Evolutionary conservation across 2,888 invertebrate species (phyloP).

Genomic region (Lepidonotus clava): DNA sequence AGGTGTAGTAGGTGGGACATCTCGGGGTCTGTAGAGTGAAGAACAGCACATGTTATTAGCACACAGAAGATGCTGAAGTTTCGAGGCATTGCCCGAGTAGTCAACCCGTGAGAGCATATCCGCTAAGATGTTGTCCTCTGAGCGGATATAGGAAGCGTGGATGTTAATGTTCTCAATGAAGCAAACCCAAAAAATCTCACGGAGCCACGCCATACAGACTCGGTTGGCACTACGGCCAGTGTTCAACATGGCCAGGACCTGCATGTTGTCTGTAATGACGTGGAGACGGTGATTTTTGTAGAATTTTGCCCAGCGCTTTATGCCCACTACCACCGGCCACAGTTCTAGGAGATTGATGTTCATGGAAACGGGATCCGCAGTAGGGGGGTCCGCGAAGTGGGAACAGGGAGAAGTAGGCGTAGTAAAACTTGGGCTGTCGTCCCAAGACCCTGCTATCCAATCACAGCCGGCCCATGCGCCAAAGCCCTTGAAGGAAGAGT

Average conservation of each 20-base stretch:
- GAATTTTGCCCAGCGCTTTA: background rate
- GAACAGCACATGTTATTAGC: too few relatives aligned
- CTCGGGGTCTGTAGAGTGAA: too few relatives aligned
- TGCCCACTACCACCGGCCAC: background rate
- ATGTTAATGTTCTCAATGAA: background rate
- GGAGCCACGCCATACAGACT: background rate
- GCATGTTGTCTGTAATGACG: slow-evolving; percentile 3
- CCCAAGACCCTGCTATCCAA: background rate
- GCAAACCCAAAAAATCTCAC: background rate
- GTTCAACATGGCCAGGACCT: background rate
- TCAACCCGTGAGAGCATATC: background rate
- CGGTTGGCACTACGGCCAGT: background rate
- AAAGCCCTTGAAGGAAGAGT: background rate
- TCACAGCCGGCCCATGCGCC: background rate
- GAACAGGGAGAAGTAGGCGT: too few relatives aligned
- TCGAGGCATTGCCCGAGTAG: background rate
- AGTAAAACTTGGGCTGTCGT: too few relatives aligned
- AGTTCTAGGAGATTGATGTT: background rate
- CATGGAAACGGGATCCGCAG: background rate
- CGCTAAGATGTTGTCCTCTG: background rate
- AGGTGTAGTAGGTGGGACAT: too few relatives aligned
- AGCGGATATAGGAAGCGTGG: background rate
- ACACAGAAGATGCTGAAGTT: too few relatives aligned
- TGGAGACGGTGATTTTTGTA: background rate
- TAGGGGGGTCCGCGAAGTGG: background rate